phyloP scores from a whole-genome alignment of 2,113 vertebrate species.

The Oncorhynchus keta region DNA sequence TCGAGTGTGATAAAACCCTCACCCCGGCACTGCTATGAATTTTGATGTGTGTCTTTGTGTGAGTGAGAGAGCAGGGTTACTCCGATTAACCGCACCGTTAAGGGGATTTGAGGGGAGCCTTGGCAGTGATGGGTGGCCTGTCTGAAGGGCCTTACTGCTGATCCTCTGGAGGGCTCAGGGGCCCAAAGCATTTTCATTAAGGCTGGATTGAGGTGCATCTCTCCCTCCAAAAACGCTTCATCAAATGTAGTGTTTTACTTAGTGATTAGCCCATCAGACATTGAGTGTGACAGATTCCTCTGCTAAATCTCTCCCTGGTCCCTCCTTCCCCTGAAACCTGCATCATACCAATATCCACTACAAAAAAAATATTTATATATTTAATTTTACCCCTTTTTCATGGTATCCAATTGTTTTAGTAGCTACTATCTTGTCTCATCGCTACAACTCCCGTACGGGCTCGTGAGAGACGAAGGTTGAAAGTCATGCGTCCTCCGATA shows the following conservation, averaged over 20 bases:
- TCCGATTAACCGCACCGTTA: constrained; percentile 79
- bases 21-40: constrained; percentile 76
- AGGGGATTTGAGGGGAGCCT: constrained; percentile 81
- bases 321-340: constrained; percentile 75
- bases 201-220: constrained; percentile 87
- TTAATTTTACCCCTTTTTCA: too few species aligned
- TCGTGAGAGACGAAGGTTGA: too few species aligned
- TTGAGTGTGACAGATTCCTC: constrained; percentile 82
- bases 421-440: too few species aligned
- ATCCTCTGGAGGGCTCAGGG: constrained; percentile 88
- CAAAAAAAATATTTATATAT: too few species aligned
- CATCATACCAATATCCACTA: constrained; percentile 90
- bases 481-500: too few species aligned
- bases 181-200: constrained; percentile 98
- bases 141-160: constrained; percentile 76
- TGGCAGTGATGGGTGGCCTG: constrained; percentile 80
- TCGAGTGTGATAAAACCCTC: constrained; percentile 61
- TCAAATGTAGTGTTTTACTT: constrained; percentile 99
- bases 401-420: too few species aligned
- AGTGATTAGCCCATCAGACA: constrained; percentile 96
- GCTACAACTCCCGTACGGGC: too few species aligned
- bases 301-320: constrained; percentile 46
- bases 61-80: constrained; percentile 72
- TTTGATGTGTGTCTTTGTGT: constrained; percentile 78
- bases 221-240: constrained; percentile 97